A percentile compares a stretch with the other conserved stretches of the same genome.
Evolutionary conservation across 2,797 vertebrate species (phyloP).

Genomic region (Clarias pachynema): DNA sequence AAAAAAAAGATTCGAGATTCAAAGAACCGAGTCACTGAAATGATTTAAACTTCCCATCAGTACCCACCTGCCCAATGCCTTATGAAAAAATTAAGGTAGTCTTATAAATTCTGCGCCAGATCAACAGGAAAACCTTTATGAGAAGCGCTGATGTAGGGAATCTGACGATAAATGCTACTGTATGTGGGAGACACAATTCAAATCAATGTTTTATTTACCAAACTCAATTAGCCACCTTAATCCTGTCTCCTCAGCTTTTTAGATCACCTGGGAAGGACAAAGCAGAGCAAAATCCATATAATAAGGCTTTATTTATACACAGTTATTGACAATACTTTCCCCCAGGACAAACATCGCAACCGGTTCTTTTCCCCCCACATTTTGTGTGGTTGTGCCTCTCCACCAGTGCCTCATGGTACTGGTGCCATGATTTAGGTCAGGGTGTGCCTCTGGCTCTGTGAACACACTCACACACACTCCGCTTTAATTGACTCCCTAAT

Average conservation of each 20-base stretch:
- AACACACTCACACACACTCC: slow-evolving; percentile 15
- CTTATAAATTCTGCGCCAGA: too few relatives aligned
- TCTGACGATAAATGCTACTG: neutral
- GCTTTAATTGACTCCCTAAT: slow-evolving; percentile 24
- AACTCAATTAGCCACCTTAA: neutral
- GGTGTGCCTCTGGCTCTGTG: slow-evolving; percentile 34
- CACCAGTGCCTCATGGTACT: neutral
- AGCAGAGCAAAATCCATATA: neutral
- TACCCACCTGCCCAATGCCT: neutral
- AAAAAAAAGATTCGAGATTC: too few relatives aligned
- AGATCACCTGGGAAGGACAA: neutral
- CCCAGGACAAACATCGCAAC: neutral
- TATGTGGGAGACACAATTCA: neutral
- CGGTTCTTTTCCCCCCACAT: neutral
- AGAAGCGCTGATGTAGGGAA: neutral
- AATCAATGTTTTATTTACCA: neutral
- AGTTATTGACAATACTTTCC: neutral
- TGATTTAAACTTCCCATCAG: too few relatives aligned
- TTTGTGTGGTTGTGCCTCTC: neutral
- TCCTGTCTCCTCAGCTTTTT: neutral
- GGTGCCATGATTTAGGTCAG: slow-evolving; percentile 35
- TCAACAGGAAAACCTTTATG: neutral
- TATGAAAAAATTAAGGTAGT: too few relatives aligned
- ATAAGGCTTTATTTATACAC: neutral
- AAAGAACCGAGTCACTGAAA: too few relatives aligned